Conservation (phyloP, 2,888 invertebrate genomes). For the Syrista parreyssii region DNA sequence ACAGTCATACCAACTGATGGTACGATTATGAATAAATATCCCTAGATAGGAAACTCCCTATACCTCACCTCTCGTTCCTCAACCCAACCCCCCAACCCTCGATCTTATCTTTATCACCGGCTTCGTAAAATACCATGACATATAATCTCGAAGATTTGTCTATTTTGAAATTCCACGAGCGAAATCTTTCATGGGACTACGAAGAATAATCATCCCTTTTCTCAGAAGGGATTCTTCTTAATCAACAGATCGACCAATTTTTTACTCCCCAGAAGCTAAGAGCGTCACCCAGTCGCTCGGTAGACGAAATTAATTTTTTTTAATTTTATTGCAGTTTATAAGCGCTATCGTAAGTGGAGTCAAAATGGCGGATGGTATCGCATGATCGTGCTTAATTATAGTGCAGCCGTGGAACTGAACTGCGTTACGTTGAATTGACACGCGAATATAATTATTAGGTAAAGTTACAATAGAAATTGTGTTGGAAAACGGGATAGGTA, state of each 20-base stretch:
- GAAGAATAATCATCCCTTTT: neutral
- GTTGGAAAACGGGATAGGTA: neutral
- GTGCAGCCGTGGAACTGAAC: neutral
- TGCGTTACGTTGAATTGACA: neutral
- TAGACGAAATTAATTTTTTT: neutral
- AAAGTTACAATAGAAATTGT: neutral
- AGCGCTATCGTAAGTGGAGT: neutral
- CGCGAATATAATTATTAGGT: neutral
- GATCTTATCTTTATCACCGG: neutral
- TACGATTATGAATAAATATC: neutral
- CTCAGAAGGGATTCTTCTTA: neutral
- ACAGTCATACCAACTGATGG: neutral
- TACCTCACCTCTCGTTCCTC: neutral
- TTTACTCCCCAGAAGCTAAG: neutral
- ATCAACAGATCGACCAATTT: neutral
- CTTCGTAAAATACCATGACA: neutral
- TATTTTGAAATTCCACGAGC: neutral
- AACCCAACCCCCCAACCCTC: neutral
- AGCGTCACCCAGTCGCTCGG: neutral
- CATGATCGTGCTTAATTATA: neutral
- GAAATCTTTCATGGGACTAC: neutral
- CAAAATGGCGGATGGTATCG: neutral
- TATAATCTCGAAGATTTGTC: neutral
- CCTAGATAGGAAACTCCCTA: neutral
- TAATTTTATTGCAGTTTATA: neutral